Conservation (phyloP, 2,888 invertebrate genomes). For the Troides helena region DNA sequence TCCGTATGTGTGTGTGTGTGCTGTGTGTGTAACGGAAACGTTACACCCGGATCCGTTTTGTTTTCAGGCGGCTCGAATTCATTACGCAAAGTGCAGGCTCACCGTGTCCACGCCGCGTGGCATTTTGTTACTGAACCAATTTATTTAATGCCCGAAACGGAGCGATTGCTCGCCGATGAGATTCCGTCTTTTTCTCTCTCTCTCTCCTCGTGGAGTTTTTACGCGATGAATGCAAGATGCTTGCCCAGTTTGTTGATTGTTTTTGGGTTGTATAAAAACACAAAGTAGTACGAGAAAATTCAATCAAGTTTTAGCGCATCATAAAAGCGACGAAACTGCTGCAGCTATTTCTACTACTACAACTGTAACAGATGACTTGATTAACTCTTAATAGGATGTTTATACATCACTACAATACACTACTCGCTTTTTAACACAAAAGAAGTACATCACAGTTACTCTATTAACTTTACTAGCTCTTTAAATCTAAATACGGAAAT, state of each 20-base stretch:
- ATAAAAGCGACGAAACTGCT: no score
- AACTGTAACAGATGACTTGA: no score
- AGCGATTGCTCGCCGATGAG: constrained; percentile 19
- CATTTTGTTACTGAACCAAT: constrained; percentile 37
- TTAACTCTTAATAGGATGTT: no score
- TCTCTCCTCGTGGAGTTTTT: not conserved
- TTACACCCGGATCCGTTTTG: not conserved
- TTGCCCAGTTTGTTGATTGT: not conserved
- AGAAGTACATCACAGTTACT: no score
- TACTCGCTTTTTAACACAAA: no score
- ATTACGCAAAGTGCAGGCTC: constrained; percentile 37
- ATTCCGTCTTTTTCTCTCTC: not conserved
- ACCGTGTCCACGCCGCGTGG: constrained; percentile 20
- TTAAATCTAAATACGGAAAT: no score
- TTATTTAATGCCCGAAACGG: constrained; percentile 35
- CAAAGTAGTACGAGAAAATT: no score
- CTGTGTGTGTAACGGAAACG: not conserved
- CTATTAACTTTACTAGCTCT: no score
- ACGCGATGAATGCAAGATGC: constrained; percentile 1
- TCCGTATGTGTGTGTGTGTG: no score
- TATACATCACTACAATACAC: no score
- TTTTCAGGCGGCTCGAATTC: constrained; percentile 19
- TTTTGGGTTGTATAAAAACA: not conserved
- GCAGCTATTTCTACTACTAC: no score
- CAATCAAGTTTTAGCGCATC: no score